phyloP scores from a whole-genome alignment of 2,888 invertebrate genomes.

The Netelia virgata region DNA sequence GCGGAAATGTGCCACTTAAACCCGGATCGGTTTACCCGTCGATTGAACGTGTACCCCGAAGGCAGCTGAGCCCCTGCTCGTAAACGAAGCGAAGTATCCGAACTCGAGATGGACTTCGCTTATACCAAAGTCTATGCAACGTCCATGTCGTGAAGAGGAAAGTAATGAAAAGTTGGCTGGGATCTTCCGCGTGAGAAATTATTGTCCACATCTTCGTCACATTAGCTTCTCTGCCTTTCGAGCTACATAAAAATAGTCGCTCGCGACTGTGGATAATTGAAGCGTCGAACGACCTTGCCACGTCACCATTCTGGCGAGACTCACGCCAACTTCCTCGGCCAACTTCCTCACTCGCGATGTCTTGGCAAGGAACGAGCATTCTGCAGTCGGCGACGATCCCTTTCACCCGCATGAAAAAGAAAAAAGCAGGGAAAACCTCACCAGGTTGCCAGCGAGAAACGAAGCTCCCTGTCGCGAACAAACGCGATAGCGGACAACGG shows the following conservation, averaged over 20 bases:
- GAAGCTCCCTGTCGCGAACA: background rate
- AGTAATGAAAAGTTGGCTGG: too few species aligned
- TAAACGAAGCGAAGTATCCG: too few species aligned
- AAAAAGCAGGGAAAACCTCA: slow-evolving; percentile 26
- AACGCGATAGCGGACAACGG: slow-evolving; percentile 7
- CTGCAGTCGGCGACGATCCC: slow-evolving; percentile 18
- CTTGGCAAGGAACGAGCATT: slow-evolving; percentile 34
- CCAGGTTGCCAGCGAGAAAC: background rate
- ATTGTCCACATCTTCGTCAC: too few species aligned
- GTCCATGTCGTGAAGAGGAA: too few species aligned
- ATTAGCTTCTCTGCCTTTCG: too few species aligned
- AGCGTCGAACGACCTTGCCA: slow-evolving; percentile 24
- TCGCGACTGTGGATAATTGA: background rate
- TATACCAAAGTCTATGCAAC: too few species aligned
- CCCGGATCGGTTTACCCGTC: too few species aligned
- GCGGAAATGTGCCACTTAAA: too few species aligned
- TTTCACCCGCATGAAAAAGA: slow-evolving; percentile 22
- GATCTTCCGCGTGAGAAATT: too few species aligned
- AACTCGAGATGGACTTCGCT: too few species aligned
- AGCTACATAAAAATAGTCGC: background rate
- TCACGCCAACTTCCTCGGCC: slow-evolving; percentile 35
- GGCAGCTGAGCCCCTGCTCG: too few species aligned
- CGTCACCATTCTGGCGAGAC: slow-evolving; percentile 8
- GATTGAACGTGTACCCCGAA: too few species aligned
- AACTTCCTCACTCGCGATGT: slow-evolving; percentile 10